Evolutionary conservation across 2,888 invertebrate genomes (phyloP).

Genomic region (Podabrus alpinus): DNA sequence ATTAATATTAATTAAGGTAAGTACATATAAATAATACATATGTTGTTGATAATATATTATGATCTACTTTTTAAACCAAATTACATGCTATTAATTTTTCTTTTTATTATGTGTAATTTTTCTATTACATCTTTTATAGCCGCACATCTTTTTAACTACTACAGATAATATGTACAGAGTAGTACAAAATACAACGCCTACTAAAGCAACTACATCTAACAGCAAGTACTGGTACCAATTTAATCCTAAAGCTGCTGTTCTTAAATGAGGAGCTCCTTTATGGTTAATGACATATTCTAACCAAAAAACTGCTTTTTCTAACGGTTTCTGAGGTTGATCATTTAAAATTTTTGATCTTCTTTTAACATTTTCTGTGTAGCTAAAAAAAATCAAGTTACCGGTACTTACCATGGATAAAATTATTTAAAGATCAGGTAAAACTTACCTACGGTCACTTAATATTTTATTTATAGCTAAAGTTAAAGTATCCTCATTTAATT

Average conservation of each 20-base stretch:
- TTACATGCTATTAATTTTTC: neutral
- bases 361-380: slow-evolving; percentile 36
- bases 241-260: neutral
- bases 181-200: neutral
- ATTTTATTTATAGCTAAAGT: slow-evolving; percentile 40
- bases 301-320: slow-evolving; percentile 45
- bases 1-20: no score
- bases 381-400: no score
- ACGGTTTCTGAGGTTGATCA: slow-evolving; percentile 42
- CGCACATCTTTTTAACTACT: neutral
- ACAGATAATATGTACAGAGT: neutral
- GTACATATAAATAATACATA: no score
- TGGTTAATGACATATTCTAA: slow-evolving; percentile 44
- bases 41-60: no score
- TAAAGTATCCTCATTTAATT: slow-evolving; percentile 48
- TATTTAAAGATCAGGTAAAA: no score
- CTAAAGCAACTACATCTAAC: neutral
- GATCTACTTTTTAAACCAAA: no score
- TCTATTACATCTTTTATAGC: neutral
- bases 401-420: no score
- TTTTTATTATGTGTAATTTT: neutral
- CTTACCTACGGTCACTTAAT: slow-evolving; percentile 43
- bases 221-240: neutral
- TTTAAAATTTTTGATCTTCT: slow-evolving; percentile 39
- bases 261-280: slow-evolving; percentile 41